A percentile compares a stretch with the other conserved stretches of the same genome.
phyloP scores from a whole-genome alignment of 1,140 invertebrate species.

The Halictus rubicundus region DNA sequence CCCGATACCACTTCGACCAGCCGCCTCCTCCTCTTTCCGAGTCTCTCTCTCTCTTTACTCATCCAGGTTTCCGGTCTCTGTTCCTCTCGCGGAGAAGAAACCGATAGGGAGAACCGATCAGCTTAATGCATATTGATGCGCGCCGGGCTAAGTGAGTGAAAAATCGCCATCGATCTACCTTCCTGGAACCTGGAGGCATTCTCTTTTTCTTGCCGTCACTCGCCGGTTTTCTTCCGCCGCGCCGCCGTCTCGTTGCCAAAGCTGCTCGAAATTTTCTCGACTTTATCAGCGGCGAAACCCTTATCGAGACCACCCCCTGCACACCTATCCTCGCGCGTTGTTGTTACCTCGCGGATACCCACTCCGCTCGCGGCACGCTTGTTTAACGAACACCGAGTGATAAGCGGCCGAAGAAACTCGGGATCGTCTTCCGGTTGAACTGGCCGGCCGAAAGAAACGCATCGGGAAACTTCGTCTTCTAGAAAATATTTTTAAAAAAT shows the following conservation, averaged over 20 bases:
- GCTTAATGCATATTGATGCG: conserved; percentile 81
- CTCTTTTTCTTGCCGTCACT: conserved; percentile 50
- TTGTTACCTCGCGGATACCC: neutral
- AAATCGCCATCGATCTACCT: conserved; percentile 80
- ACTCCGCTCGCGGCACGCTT: neutral
- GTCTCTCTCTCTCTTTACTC: conserved; percentile 34
- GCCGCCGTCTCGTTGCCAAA: conserved; percentile 29
- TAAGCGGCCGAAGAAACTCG: too few relatives aligned
- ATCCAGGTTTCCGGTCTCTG: conserved; percentile 48
- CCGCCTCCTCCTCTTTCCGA: conserved; percentile 48
- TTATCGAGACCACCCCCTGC: neutral
- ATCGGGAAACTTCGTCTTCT: too few relatives aligned
- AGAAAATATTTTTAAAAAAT: too few relatives aligned
- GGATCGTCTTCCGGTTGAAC: too few relatives aligned
- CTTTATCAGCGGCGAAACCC: neutral
- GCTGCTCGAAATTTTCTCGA: conserved; percentile 39
- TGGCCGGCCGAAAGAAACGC: too few relatives aligned
- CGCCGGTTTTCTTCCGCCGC: conserved; percentile 40
- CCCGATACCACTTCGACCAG: conserved; percentile 28
- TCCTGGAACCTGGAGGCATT: conserved; percentile 63
- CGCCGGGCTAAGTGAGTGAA: conserved; percentile 79
- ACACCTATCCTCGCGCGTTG: neutral
- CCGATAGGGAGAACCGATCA: conserved; percentile 78
- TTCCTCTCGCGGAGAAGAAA: conserved; percentile 66
- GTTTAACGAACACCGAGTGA: too few relatives aligned